Evolutionary conservation across 2,888 invertebrate genomes (phyloP), one percentile per base, ranked within the genome.

Genomic region (Hetaerina titia): DNA sequence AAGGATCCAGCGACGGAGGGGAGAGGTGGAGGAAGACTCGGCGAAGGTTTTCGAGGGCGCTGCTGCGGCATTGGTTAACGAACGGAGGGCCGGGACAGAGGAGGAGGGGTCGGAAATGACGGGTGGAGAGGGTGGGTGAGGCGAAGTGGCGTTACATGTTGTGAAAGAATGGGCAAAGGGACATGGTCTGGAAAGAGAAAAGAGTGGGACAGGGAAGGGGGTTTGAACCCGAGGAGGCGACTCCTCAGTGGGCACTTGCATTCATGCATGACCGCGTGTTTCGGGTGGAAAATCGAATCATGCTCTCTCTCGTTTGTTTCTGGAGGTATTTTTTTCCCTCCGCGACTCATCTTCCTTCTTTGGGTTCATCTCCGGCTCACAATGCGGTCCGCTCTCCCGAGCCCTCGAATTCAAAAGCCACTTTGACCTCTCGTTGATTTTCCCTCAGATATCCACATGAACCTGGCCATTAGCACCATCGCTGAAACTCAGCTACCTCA

Each of bases 241-340:
- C 63, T 45, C 45, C 90, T 64, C 90, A 69, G 69, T 92, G 92
- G 69, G 69, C 69, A 56, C 56, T 69, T 92, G 92, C 69, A 22
- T 69, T 22, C 74, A 81, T 81, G 63, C 25, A 25, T 31, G 92
- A 56, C 2, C 13, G 89, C 57, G 89, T 45, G 89, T 57, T 58
- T 56, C 57, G 58, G 58, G 58, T 57, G 92, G 69, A 92, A 69
- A 92, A 92, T 92, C 69, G 92, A 92, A 92, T 92, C 69, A 92
- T 22, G 92, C 92, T 11, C 69, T 56, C 56, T 56, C 56, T 69
- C 69, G 64, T 92, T 92, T 64, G 69, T 92, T 69, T 45, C 9
- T n/a, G 0, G 22, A 45, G 19, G 22, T 57, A n/a, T 19, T 90
- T 8, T 90, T 60, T 31, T n/a, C 45, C 19, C 69, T 69, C 25